Percentiles rank a stretch among this genome's conserved stretches.
phyloP scores from a whole-genome alignment of 2,113 vertebrate genomes.

The Nothoprocta pentlandii region DNA sequence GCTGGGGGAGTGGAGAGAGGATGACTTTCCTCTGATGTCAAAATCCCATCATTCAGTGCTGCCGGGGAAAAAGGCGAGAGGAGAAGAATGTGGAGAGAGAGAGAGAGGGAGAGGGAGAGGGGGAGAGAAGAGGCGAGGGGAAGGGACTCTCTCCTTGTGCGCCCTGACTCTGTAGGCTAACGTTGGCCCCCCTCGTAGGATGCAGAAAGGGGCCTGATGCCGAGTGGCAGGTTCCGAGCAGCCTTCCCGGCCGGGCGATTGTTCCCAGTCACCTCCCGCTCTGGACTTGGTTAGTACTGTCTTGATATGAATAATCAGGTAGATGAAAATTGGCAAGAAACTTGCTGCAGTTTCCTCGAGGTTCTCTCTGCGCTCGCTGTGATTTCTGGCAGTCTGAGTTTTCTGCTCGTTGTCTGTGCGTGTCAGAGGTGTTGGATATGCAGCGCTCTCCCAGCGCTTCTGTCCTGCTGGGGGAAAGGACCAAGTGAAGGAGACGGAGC shows the following conservation, averaged over 20 bases:
- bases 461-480: conserved; percentile 5
- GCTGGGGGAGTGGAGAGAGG: conserved; percentile 58
- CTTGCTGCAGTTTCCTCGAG: conserved; percentile 54
- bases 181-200: neutral
- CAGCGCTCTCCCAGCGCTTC: conserved; percentile 42
- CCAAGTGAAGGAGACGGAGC: neutral
- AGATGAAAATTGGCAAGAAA: conserved; percentile 48
- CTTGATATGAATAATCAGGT: conserved; percentile 56
- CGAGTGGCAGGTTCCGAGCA: conserved; percentile 34
- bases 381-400: conserved; percentile 4
- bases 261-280: conserved; percentile 44
- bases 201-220: conserved; percentile 37
- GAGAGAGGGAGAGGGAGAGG: conserved; percentile 7
- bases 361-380: conserved; percentile 17
- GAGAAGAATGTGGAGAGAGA: conserved; percentile 65
- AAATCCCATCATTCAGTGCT: conserved; percentile 74
- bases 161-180: neutral
- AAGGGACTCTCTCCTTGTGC: neutral
- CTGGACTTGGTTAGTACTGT: conserved; percentile 74
- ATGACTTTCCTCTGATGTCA: conserved; percentile 62
- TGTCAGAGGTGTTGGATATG: neutral
- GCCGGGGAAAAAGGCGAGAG: conserved; percentile 52
- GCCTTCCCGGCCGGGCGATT: conserved; percentile 41
- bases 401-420: conserved; percentile 3
- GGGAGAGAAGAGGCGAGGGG: conserved; percentile 20